These are phyloP conservation scores for Xenopus borealis DNA, from an alignment of 2,113 vertebrate genomes.

Conservation along the genomic window DNA sequence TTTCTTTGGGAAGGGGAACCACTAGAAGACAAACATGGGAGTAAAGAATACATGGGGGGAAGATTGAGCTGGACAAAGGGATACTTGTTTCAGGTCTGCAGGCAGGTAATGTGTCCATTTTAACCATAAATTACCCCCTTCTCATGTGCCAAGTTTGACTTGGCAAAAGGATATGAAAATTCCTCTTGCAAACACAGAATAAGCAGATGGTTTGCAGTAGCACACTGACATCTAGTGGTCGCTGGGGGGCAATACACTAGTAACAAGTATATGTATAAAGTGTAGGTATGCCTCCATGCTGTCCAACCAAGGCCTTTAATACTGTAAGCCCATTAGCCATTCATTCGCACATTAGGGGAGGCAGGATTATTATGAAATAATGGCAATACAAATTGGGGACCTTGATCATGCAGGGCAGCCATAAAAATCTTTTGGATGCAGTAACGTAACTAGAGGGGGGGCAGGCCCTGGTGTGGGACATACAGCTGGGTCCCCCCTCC, in stretches of 20 bases:
- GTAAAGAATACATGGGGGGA: not conserved
- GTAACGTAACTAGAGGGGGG: no score
- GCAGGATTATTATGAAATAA: no score
- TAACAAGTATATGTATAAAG: no score
- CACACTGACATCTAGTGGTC: conserved; percentile 3
- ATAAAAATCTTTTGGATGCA: no score
- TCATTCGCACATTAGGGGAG: no score
- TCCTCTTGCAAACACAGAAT: not conserved
- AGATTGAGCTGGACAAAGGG: conserved; percentile 31
- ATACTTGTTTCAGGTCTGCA: conserved; percentile 24
- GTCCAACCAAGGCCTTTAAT: no score
- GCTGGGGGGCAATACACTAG: not conserved
- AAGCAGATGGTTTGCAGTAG: not conserved
- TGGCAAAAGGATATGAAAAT: conserved; percentile 13
- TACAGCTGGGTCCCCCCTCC: no score
- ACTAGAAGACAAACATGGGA: not conserved
- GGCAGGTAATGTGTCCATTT: conserved; percentile 33
- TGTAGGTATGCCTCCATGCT: no score
- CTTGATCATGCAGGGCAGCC: no score
- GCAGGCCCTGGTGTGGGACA: no score
- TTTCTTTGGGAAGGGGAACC: not conserved
- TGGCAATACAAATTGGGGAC: no score
- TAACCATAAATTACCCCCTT: conserved; percentile 32
- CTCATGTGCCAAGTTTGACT: conserved; percentile 24
- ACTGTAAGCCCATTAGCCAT: no score